Conservation (phyloP, 2,113 vertebrate genomes). For the Etheostoma spectabile region DNA sequence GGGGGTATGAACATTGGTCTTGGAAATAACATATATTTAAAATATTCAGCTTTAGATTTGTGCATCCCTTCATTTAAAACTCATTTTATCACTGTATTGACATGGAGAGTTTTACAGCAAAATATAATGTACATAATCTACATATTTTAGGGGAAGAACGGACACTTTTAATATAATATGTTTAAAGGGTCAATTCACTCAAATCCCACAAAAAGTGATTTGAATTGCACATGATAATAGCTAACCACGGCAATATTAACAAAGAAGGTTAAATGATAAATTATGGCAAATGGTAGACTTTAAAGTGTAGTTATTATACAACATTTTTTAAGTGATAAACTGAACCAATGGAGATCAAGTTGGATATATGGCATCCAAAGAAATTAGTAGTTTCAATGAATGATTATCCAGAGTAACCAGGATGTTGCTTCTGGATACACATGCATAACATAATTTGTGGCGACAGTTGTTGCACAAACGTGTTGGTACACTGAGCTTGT, state of each 20-base stretch:
- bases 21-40: conserved; percentile 7
- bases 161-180: too few species aligned
- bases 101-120: not conserved
- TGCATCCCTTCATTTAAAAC: not conserved
- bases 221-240: too few species aligned
- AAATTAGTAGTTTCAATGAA: not conserved
- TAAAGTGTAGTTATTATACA: too few species aligned
- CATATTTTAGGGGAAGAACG: too few species aligned
- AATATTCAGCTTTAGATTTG: not conserved
- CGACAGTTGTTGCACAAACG: not conserved
- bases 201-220: too few species aligned
- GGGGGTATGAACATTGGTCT: conserved; percentile 13
- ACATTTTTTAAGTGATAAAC: too few species aligned
- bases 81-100: not conserved
- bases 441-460: not conserved
- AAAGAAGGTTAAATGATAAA: too few species aligned
- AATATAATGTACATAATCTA: not conserved
- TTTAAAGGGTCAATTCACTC: not conserved
- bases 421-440: not conserved
- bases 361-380: not conserved
- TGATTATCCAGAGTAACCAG: not conserved
- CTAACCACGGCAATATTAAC: too few species aligned
- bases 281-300: too few species aligned
- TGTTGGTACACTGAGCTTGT: not conserved
- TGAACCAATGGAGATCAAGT: not conserved